Percentiles rank a stretch among this genome's conserved stretches.
phyloP scores from a whole-genome alignment of 2,113 vertebrate species.

The Thomomys bottae region DNA sequence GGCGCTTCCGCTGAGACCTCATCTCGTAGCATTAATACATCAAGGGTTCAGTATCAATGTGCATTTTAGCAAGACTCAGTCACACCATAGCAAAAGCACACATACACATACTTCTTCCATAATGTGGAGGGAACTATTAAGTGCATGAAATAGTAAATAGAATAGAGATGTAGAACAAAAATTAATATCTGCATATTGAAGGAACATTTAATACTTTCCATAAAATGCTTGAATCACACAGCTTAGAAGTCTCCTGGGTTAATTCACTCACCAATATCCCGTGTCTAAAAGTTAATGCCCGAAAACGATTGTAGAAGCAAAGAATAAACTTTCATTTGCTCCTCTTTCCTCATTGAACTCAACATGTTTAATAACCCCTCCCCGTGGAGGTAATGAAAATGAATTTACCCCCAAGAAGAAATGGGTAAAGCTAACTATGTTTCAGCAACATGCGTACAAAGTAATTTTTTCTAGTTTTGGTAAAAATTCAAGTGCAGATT shows the following conservation, averaged over 20 bases:
- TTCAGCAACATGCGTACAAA: not conserved
- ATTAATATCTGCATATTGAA: not conserved
- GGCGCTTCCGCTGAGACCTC: no score
- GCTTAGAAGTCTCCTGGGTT: not conserved
- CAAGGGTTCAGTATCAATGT: not conserved
- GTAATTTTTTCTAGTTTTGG: not conserved
- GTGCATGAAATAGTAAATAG: not conserved
- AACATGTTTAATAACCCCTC: not conserved
- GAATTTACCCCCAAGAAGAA: not conserved
- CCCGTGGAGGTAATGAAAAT: not conserved
- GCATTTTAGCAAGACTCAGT: not conserved
- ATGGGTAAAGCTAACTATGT: not conserved
- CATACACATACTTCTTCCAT: not conserved
- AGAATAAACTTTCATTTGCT: not conserved
- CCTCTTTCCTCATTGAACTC: not conserved
- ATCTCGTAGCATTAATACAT: not conserved
- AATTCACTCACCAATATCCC: not conserved
- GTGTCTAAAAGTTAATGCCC: not conserved
- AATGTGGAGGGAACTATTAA: no score
- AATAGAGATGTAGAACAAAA: not conserved
- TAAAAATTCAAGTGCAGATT: constrained; percentile 28
- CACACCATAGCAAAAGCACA: not conserved
- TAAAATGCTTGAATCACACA: not conserved
- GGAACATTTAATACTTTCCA: not conserved
- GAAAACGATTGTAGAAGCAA: not conserved